Conservation (phyloP, 2,888 invertebrate species). For the Campaea margaritaria region DNA sequence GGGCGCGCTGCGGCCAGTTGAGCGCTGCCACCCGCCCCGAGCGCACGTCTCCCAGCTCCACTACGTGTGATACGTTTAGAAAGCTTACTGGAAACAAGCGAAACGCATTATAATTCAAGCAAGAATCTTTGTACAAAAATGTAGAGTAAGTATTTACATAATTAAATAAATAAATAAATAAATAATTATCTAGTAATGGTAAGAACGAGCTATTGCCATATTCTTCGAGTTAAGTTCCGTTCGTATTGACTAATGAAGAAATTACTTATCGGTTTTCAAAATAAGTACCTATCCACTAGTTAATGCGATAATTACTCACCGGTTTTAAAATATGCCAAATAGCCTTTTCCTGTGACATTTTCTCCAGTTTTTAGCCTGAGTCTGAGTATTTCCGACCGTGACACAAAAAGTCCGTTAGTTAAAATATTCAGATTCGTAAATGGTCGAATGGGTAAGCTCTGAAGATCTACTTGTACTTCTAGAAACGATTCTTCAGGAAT, state of each 20-base stretch:
- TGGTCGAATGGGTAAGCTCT: constrained; percentile 82
- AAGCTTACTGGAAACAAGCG: constrained; percentile 60
- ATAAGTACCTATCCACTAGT: too few species aligned
- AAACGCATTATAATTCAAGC: not conserved
- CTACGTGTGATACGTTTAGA: constrained; percentile 67
- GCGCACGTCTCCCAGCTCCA: constrained; percentile 53
- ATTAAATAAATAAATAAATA: too few species aligned
- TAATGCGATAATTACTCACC: constrained; percentile 65
- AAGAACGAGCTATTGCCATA: too few species aligned
- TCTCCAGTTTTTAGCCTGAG: constrained; percentile 87
- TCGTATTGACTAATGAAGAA: too few species aligned
- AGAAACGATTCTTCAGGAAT: constrained; percentile 76
- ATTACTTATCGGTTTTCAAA: too few species aligned
- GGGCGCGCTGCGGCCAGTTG: constrained; percentile 71
- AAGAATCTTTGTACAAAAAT: not conserved
- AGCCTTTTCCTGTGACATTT: constrained; percentile 88
- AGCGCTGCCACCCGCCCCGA: constrained; percentile 61
- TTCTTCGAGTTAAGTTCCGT: too few species aligned
- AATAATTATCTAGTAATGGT: too few species aligned
- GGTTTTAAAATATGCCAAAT: constrained; percentile 87
- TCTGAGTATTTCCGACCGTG: constrained; percentile 85
- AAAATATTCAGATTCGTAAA: constrained; percentile 83
- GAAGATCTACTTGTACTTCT: constrained; percentile 85
- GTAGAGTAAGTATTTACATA: too few species aligned
- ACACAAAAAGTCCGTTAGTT: constrained; percentile 88